phyloP scores from a whole-genome alignment of 2,888 invertebrate genomes.

The Heteromurus nitidus region DNA sequence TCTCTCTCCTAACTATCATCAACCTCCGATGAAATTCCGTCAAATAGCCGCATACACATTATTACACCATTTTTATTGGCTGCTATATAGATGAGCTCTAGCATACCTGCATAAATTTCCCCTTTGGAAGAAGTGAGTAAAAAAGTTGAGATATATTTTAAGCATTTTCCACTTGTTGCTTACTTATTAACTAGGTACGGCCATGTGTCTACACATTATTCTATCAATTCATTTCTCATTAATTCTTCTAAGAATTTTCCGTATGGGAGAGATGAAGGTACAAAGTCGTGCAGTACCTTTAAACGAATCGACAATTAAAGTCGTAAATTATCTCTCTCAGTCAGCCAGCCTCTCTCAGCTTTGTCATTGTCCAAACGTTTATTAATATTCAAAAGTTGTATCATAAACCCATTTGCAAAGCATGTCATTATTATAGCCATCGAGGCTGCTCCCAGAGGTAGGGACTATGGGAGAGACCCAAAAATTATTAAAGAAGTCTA shows the following conservation, averaged over 20 bases:
- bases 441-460: background rate
- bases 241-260: too few species aligned
- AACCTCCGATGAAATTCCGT: background rate
- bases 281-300: constrained; percentile 30
- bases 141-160: background rate
- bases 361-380: constrained; percentile 34
- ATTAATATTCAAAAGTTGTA: constrained; percentile 42
- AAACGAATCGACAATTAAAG: constrained; percentile 48
- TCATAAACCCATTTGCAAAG: constrained; percentile 48
- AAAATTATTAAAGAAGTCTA: too few species aligned
- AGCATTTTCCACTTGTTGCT: background rate
- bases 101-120: background rate
- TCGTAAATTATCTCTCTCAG: constrained; percentile 49
- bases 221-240: constrained; percentile 27
- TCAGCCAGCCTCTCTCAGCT: too few species aligned
- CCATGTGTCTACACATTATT: too few species aligned
- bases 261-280: background rate
- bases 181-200: background rate
- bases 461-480: background rate
- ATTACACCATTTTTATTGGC: background rate
- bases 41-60: background rate
- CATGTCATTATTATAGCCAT: background rate
- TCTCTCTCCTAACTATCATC: too few species aligned
- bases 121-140: background rate
- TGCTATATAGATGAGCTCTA: too few species aligned